Evolutionary conservation across 2,797 vertebrate genomes (phyloP).

Genomic region (Notolepis coatsorum): DNA sequence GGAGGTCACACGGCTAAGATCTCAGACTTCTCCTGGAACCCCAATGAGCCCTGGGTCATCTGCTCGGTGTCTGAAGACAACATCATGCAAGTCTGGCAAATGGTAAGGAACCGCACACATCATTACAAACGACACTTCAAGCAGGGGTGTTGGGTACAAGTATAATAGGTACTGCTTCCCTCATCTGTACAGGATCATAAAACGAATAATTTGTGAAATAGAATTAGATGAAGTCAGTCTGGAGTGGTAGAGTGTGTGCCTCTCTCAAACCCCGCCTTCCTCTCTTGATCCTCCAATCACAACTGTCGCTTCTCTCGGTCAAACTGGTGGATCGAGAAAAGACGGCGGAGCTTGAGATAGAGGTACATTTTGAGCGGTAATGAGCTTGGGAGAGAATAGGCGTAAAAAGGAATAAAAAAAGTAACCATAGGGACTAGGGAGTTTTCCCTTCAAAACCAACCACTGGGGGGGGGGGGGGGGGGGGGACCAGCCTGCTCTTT

Average conservation of each 20-base stretch:
- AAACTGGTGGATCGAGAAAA: too few species aligned
- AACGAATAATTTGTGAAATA: not conserved
- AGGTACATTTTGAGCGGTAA: too few species aligned
- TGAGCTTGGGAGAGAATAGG: not conserved
- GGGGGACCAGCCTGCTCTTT: not conserved
- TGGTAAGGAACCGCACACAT: slow-evolving; percentile 76
- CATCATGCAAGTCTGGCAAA: slow-evolving; percentile 98
- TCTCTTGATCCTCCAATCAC: too few species aligned
- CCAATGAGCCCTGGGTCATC: slow-evolving; percentile 96
- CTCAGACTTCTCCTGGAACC: slow-evolving; percentile 97
- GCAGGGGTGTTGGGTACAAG: not conserved
- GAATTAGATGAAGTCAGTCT: not conserved
- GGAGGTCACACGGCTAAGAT: slow-evolving; percentile 96
- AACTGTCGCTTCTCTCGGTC: too few species aligned
- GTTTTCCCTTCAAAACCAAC: not conserved
- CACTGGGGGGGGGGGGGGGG: too few species aligned
- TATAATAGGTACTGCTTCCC: not conserved
- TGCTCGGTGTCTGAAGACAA: slow-evolving; percentile 98
- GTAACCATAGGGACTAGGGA: not conserved
- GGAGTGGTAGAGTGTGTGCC: not conserved
- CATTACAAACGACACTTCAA: not conserved
- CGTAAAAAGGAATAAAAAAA: not conserved
- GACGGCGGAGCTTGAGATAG: too few species aligned
- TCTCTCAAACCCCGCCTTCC: not conserved
- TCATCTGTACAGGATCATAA: not conserved